Evolutionary conservation across 2,888 invertebrate genomes (phyloP).

Genomic region (Tipula lateralis): DNA sequence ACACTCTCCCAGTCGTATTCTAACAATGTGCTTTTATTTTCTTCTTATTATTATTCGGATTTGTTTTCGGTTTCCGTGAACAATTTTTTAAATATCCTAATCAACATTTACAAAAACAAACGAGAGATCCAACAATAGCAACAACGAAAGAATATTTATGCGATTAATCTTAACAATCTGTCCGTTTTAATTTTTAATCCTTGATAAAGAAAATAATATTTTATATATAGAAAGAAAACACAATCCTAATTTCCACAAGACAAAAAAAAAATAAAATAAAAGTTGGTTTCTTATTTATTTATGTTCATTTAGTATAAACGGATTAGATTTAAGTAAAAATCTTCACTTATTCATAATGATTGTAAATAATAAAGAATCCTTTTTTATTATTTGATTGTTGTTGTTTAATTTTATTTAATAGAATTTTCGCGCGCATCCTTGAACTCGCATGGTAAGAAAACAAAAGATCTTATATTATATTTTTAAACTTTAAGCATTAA

Average conservation of each 20-base stretch:
- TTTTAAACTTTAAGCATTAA: constrained; percentile 1
- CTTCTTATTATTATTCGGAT: too few relatives aligned
- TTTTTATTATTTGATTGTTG: background rate
- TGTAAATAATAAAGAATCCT: constrained; percentile 11
- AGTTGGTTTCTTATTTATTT: constrained; percentile 19
- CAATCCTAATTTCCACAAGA: background rate
- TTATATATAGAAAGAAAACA: background rate
- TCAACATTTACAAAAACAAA: background rate
- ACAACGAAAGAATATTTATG: background rate
- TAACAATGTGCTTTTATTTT: background rate
- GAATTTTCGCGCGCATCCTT: background rate
- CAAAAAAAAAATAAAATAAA: background rate
- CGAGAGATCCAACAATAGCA: background rate
- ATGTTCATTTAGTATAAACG: background rate
- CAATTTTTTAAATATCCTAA: background rate
- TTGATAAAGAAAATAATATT: background rate
- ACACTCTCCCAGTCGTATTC: background rate
- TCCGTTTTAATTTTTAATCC: constrained; percentile 4
- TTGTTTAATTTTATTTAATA: background rate
- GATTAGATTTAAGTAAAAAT: constrained; percentile 19
- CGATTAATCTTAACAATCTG: constrained; percentile 19
- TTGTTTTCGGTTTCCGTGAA: background rate
- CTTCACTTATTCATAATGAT: constrained; percentile 1
- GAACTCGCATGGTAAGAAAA: background rate
- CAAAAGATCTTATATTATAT: background rate